Evolutionary conservation across 2,888 invertebrate genomes (phyloP), one percentile per base, ranked within the genome.

Genomic region (Drosophila picticornis): DNA sequence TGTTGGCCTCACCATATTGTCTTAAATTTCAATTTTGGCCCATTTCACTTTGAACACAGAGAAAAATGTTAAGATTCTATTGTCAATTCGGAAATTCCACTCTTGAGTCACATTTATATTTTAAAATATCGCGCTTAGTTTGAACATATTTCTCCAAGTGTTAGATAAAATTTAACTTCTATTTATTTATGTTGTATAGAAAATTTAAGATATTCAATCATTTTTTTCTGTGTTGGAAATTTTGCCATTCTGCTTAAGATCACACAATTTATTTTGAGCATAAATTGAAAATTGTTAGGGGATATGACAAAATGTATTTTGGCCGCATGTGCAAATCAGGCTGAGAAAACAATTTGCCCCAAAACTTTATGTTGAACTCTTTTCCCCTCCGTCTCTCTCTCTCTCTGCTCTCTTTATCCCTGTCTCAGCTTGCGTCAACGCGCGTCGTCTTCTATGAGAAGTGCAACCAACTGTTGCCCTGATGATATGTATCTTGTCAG

Each of bases 401-500:
- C 1, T 13, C 13, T 46, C 0, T 13, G n/a, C 4, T 7, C 6
- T 43, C 22, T 9, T 7, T 25, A 1, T 16, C 25, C 16, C 1
- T 25, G 25, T 25, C 38, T 46, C 9, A 31, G 36, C 16, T 50
- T 53, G 29, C 70, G 48, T 43, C 32, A 56, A 27, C 34, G 29
- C 52, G 27, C 57, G 22, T 50, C 62, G 10, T 58, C 29, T 29
- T 40, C 40, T n/a, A 3, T 22, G 57, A 31, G 64, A 76, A 72
- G 81, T 68, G 71, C 70, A 82, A 85, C 85, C 88, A 88, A 85
- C 85, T 85, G 85, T 88, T 85, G 85, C 83, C 81, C 60, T 46
- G 71, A 80, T 84, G 83, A 83, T 81, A 71, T 81, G 83, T 88
- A 80, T 88, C 84, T 85, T 90, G 83, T 90, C 90, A 90, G 75